Percentiles rank a stretch among this genome's conserved stretches.
Evolutionary conservation across 2,113 vertebrate genomes (phyloP).

Genomic region (Numida meleagris): DNA sequence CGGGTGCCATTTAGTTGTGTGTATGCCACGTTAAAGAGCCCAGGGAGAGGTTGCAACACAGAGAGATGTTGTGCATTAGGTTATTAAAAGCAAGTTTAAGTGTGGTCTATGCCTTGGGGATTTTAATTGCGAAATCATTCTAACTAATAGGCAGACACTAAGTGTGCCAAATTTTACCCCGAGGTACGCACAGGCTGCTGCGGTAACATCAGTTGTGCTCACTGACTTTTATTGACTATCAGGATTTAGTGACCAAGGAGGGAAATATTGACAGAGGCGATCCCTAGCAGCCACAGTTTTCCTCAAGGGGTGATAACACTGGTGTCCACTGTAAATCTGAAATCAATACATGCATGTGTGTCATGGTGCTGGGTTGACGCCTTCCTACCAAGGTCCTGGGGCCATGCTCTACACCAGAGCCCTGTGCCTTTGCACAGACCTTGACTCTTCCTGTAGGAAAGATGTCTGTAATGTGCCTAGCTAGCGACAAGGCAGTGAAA

Average conservation of each 20-base stretch:
- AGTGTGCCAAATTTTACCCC: constrained; percentile 16
- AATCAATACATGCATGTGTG: background rate
- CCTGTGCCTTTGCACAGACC: background rate
- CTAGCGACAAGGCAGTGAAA: background rate
- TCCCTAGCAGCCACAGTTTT: background rate
- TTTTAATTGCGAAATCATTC: background rate
- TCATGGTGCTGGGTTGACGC: background rate
- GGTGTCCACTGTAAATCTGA: background rate
- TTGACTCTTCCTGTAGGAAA: background rate
- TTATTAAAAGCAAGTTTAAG: background rate
- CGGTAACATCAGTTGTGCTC: background rate
- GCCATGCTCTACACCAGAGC: background rate
- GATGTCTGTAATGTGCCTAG: background rate
- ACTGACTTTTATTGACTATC: constrained; percentile 41
- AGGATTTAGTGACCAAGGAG: constrained; percentile 41
- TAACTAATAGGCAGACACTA: background rate
- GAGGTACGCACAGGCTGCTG: background rate
- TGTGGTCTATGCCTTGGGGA: background rate
- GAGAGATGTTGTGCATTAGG: background rate
- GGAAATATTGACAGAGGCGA: background rate
- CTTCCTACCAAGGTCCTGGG: accelerated
- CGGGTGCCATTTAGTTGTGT: accelerated
- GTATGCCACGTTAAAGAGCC: accelerated
- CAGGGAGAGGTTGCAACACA: accelerated
- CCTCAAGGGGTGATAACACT: background rate